A percentile compares a stretch with the other conserved stretches of the same genome.
Conservation (phyloP, 2,888 invertebrate genomes). For the Pristionchus arcanus region DNA sequence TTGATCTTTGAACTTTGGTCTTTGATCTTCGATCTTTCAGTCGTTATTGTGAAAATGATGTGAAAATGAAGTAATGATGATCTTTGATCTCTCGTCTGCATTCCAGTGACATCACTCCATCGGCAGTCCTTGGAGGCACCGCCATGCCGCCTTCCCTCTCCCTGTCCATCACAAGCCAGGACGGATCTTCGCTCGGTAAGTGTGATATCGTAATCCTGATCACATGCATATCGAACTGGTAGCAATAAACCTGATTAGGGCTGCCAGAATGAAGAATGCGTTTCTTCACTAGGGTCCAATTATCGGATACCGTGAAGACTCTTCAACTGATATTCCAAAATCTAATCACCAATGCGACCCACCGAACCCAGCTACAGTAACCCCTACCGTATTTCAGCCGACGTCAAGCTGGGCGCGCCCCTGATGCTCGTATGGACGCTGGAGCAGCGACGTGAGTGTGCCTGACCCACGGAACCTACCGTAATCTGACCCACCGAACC, state of each 20-base stretch:
- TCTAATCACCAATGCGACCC: too few species aligned
- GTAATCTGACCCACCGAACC: neutral
- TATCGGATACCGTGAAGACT: too few species aligned
- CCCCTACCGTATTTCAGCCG: neutral
- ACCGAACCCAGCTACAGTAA: too few species aligned
- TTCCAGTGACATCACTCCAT: constrained; percentile 65
- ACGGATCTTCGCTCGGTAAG: neutral
- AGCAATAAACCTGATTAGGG: too few species aligned
- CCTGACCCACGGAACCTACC: neutral
- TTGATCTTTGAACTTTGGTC: neutral
- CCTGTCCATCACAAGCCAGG: constrained; percentile 62
- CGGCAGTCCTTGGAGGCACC: constrained; percentile 57
- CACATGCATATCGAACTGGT: too few species aligned
- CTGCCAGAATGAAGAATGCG: too few species aligned
- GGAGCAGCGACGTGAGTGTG: constrained; percentile 58
- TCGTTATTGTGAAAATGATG: too few species aligned
- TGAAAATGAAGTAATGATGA: neutral
- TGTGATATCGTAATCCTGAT: too few species aligned
- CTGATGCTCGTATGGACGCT: constrained; percentile 66
- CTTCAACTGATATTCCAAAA: too few species aligned
- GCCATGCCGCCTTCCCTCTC: constrained; percentile 59
- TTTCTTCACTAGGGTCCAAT: too few species aligned
- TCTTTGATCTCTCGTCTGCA: neutral
- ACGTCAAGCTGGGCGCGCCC: constrained; percentile 65
- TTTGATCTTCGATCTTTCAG: neutral